Evolutionary conservation across 2,113 vertebrate species (phyloP).

Genomic region (Sorex araneus): DNA sequence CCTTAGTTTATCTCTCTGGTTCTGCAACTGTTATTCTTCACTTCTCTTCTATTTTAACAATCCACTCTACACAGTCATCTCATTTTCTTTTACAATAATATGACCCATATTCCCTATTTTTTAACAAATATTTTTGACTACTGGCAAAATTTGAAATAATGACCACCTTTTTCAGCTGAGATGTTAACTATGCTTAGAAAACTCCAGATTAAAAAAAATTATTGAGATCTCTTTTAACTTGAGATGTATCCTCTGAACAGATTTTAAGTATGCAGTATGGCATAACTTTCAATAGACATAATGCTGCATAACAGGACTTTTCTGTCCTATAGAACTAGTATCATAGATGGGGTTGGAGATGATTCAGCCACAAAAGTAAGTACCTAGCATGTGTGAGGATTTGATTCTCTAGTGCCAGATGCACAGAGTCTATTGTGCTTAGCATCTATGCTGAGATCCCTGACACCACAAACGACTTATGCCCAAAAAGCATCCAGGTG

Average conservation of each 20-base stretch:
- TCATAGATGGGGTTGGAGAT: background rate
- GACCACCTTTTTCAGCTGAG: background rate
- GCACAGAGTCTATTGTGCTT: too few relatives aligned
- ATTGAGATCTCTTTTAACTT: background rate
- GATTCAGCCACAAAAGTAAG: too few relatives aligned
- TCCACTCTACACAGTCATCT: background rate
- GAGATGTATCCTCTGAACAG: background rate
- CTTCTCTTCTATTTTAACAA: background rate
- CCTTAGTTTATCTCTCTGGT: background rate
- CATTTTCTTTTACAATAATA: background rate
- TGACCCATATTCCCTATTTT: background rate
- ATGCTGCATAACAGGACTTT: background rate
- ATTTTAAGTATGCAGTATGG: background rate
- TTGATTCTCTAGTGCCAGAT: too few relatives aligned
- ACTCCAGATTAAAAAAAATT: background rate
- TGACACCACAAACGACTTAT: too few relatives aligned
- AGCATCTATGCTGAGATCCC: too few relatives aligned
- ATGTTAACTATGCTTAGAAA: background rate
- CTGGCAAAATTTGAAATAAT: background rate
- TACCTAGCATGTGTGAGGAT: too few relatives aligned
- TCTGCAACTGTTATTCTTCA: background rate
- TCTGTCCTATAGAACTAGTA: background rate
- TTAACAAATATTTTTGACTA: background rate
- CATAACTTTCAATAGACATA: background rate
- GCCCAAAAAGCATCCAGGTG: too few relatives aligned